Percentiles rank a stretch among this genome's conserved stretches.
These are phyloP conservation scores for Manacus vitellinus DNA, from an alignment of 2,113 vertebrate genomes.

Conservation along the genomic window DNA sequence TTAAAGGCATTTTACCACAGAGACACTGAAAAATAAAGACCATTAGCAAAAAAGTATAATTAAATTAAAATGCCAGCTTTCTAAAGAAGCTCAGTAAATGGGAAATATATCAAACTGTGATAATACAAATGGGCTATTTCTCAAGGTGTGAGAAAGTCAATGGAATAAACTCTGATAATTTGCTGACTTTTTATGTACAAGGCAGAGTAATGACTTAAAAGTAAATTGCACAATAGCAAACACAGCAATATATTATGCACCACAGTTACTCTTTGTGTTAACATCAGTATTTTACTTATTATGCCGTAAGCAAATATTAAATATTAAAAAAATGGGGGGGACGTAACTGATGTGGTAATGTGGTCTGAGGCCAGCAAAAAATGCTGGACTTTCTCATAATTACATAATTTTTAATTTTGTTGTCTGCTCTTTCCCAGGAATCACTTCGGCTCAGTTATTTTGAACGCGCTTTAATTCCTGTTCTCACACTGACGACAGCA, in stretches of 20 bases:
- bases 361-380: neutral
- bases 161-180: constrained; percentile 77
- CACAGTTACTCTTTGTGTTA: neutral
- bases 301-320: neutral
- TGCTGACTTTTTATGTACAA: constrained; percentile 60
- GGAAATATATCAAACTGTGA: constrained; percentile 84
- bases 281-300: neutral
- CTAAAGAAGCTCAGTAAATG: constrained; percentile 76
- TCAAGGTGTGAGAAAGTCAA: constrained; percentile 80
- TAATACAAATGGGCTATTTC: constrained; percentile 82
- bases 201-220: constrained; percentile 60
- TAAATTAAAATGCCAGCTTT: constrained; percentile 85
- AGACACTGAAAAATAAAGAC: constrained; percentile 88
- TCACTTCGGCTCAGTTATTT: neutral
- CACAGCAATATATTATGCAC: neutral
- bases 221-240: constrained; percentile 37
- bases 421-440: neutral
- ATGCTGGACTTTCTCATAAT: neutral
- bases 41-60: constrained; percentile 86
- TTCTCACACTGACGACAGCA: neutral
- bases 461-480: neutral
- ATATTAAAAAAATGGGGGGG: neutral
- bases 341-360: neutral
- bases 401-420: neutral
- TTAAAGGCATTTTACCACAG: constrained; percentile 65